Evolutionary conservation across 2,797 vertebrate species (phyloP).

Genomic region (Hylomyscus alleni): DNA sequence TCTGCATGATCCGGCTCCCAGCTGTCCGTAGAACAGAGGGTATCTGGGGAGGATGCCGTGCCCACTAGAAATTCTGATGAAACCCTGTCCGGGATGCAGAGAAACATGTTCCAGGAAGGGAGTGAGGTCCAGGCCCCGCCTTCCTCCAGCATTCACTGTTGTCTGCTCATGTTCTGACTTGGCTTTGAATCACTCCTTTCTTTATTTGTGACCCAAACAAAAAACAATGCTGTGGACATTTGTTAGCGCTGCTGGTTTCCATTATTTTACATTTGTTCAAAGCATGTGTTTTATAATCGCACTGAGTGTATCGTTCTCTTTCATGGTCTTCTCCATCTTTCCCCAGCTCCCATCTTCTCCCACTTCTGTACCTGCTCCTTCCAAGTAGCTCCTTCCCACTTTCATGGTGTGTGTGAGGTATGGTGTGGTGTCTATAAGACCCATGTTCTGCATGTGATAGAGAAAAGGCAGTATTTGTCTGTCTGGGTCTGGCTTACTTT

Average conservation of each 20-base stretch:
- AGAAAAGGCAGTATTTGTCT: not conserved
- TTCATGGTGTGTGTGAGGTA: not conserved
- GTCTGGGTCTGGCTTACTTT: not conserved
- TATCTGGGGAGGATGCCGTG: not conserved
- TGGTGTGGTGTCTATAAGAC: not conserved
- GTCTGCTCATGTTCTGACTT: not conserved
- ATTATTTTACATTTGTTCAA: not conserved
- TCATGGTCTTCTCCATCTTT: not conserved
- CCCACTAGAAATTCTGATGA: not conserved
- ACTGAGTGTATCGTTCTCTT: not conserved
- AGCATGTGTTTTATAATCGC: not conserved
- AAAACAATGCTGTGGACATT: accelerated
- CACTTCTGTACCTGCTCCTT: not conserved
- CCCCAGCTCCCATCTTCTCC: not conserved
- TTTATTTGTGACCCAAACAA: accelerated
- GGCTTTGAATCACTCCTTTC: too few relatives aligned
- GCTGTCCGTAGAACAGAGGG: not conserved
- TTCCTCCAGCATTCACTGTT: accelerated
- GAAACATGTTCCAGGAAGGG: not conserved
- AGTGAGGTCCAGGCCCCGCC: accelerated
- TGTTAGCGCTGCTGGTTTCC: not conserved
- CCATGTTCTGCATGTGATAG: not conserved
- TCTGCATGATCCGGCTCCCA: accelerated
- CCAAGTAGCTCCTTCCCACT: too few relatives aligned
- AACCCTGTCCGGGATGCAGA: accelerated